Conservation (phyloP, 2,113 vertebrate genomes). For the Myotis brandtii region DNA sequence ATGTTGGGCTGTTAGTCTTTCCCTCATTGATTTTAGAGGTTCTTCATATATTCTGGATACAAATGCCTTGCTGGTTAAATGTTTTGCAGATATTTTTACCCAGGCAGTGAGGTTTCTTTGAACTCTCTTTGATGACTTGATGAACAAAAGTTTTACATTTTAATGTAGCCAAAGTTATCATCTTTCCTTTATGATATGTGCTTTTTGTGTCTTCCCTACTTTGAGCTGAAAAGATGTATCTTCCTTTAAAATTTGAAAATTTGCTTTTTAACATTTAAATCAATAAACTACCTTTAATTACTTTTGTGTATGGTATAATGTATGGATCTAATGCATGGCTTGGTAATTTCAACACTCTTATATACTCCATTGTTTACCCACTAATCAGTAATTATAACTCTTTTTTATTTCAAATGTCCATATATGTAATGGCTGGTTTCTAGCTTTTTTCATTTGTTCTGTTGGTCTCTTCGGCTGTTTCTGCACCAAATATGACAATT, state of each 20-base stretch:
- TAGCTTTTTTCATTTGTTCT: neutral
- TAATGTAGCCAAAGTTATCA: constrained; percentile 38
- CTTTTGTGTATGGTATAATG: constrained; percentile 11
- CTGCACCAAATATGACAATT: neutral
- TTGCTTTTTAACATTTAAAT: constrained; percentile 50
- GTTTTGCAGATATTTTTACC: constrained; percentile 53
- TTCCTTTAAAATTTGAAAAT: constrained; percentile 50
- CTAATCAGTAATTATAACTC: neutral
- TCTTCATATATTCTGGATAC: constrained; percentile 8
- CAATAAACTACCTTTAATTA: constrained; percentile 3
- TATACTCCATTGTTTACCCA: neutral
- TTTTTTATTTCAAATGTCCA: neutral
- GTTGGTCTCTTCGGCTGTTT: neutral
- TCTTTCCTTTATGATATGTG: constrained; percentile 13
- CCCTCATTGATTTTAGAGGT: neutral
- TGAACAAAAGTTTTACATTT: constrained; percentile 37
- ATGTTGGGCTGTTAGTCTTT: neutral
- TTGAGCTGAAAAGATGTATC: constrained; percentile 16
- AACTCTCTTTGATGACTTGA: constrained; percentile 26
- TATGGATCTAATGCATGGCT: neutral
- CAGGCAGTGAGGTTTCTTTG: neutral
- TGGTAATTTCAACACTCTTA: neutral
- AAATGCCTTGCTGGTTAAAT: neutral
- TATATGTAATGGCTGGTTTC: neutral
- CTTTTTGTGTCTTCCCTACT: neutral